Percentiles rank a stretch among this genome's conserved stretches.
These are phyloP conservation scores for Knipowitschia caucasica DNA, from an alignment of 2,797 vertebrate genomes.

Conservation along the genomic window DNA sequence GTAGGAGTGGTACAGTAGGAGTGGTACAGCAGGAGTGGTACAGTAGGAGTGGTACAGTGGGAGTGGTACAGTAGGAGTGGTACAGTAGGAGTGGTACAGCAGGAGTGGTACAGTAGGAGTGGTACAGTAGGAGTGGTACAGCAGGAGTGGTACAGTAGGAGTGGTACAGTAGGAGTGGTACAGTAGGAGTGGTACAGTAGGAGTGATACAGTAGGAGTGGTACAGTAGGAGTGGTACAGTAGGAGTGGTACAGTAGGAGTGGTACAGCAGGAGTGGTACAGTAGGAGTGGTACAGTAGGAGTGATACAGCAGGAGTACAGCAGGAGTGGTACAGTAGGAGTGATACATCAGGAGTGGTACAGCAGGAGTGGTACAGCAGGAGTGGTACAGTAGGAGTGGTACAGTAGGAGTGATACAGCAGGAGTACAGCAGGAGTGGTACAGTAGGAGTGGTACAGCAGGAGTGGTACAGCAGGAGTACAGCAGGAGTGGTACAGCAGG, in stretches of 20 bases:
- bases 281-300: slow-evolving; percentile 6
- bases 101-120: slow-evolving; percentile 1
- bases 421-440: slow-evolving; percentile 6
- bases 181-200: slow-evolving; percentile 4
- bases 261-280: slow-evolving; percentile 6
- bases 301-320: slow-evolving; percentile 3
- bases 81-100: slow-evolving; percentile 5
- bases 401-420: slow-evolving; percentile 3
- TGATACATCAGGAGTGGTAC: slow-evolving; percentile 4
- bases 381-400: neutral
- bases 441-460: slow-evolving; percentile 8
- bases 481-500: neutral
- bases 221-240: slow-evolving; percentile 3
- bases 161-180: neutral
- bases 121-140: slow-evolving; percentile 5
- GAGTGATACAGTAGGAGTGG: slow-evolving; percentile 4
- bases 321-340: slow-evolving; percentile 2
- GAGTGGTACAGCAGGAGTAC: neutral
- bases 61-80: slow-evolving; percentile 6
- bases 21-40: slow-evolving; percentile 5
- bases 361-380: slow-evolving; percentile 7
- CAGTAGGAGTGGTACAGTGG: too few species aligned
- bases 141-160: slow-evolving; percentile 5
- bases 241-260: slow-evolving; percentile 1
- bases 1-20: slow-evolving; percentile 1